Conservation (phyloP, 2,888 invertebrate genomes). For the Asteroscopus sphinx region DNA sequence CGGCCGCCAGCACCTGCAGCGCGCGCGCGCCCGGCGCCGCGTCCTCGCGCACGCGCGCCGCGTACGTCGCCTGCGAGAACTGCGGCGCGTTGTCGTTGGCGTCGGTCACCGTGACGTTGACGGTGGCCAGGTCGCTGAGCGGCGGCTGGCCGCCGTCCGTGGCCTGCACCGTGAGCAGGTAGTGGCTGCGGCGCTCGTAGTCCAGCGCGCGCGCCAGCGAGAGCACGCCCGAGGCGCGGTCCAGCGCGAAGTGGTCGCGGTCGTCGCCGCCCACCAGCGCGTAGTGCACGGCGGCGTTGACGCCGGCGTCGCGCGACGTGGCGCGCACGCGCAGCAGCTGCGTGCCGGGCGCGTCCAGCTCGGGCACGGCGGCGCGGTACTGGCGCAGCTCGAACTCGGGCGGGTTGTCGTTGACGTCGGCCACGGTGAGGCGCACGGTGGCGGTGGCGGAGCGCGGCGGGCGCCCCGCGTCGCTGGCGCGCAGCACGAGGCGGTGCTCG, state of each 20-base stretch:
- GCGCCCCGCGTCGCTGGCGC: slow-evolving; percentile 95
- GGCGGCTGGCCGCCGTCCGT: slow-evolving; percentile 97
- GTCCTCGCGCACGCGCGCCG: slow-evolving; percentile 94
- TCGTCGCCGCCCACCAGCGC: slow-evolving; percentile 96
- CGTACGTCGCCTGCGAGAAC: slow-evolving; percentile 94
- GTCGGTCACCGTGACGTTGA: slow-evolving; percentile 96
- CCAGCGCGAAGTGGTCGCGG: slow-evolving; percentile 95
- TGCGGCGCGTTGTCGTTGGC: slow-evolving; percentile 96
- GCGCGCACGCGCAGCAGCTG: slow-evolving; percentile 96
- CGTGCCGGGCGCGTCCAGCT: slow-evolving; percentile 94
- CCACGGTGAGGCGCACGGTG: slow-evolving; percentile 94
- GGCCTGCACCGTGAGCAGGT: slow-evolving; percentile 96
- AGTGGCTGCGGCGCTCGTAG: slow-evolving; percentile 96
- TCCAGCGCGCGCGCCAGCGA: slow-evolving; percentile 94
- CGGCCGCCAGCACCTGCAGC: slow-evolving; percentile 94
- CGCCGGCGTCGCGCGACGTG: slow-evolving; percentile 97
- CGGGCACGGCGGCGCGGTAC: slow-evolving; percentile 94
- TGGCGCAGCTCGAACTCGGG: slow-evolving; percentile 96
- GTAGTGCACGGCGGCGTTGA: slow-evolving; percentile 97
- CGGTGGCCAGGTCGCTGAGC: slow-evolving; percentile 95
- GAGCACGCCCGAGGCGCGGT: slow-evolving; percentile 93
- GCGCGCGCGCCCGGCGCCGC: slow-evolving; percentile 92
- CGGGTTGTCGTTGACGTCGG: slow-evolving; percentile 98
- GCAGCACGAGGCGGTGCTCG: slow-evolving; percentile 95
- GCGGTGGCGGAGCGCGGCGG: slow-evolving; percentile 93